Conservation (phyloP, 2,888 invertebrate genomes). For the Amphimallon solstitiale region DNA sequence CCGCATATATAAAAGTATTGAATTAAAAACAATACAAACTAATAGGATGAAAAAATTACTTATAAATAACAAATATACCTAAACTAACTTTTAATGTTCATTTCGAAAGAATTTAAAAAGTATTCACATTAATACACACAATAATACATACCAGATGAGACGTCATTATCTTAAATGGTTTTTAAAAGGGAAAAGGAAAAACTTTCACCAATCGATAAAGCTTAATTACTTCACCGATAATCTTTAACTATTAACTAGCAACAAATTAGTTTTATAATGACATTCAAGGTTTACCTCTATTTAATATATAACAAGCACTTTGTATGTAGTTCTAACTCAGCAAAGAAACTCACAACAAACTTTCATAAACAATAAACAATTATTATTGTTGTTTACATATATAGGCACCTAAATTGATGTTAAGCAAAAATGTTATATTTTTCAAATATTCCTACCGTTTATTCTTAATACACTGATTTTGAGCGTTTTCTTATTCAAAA, state of each 20-base stretch:
- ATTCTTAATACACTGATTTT: too few relatives aligned
- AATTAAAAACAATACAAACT: not conserved
- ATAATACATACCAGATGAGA: conserved; percentile 9
- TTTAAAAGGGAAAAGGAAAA: not conserved
- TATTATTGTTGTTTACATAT: too few relatives aligned
- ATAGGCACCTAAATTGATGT: too few relatives aligned
- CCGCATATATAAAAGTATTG: not conserved
- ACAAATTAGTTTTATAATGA: conserved; percentile 26
- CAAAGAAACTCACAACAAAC: conserved; percentile 2
- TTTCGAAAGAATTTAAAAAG: not conserved
- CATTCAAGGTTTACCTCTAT: conserved; percentile 12
- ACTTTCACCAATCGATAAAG: conserved; percentile 30
- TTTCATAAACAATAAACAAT: conserved; percentile 8
- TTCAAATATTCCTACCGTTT: too few relatives aligned
- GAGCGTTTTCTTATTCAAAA: too few relatives aligned
- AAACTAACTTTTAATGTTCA: not conserved
- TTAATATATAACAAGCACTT: not conserved
- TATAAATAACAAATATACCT: not conserved
- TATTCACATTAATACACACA: not conserved
- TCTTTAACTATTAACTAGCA: not conserved
- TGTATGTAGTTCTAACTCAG: conserved; percentile 7
- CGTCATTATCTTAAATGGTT: conserved; percentile 23
- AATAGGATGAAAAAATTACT: not conserved
- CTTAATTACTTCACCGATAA: conserved; percentile 3
- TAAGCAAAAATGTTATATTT: too few relatives aligned